Base-by-base conservation (phyloP, 2,888 invertebrate genomes). In the Eristalis arbustorum region DNA sequence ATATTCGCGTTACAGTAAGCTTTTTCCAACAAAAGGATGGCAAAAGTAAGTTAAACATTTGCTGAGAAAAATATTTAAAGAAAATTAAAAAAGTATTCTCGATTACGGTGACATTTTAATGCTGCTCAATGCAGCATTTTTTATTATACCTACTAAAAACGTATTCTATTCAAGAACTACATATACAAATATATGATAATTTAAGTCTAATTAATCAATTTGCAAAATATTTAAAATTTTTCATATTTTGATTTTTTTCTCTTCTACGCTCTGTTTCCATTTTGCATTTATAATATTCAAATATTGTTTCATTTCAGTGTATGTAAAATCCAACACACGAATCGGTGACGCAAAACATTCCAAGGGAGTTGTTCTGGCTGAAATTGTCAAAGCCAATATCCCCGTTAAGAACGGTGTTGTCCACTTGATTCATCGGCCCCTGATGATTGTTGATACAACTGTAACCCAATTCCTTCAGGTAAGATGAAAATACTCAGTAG, bases 341-440 rank as follows among this genome's bases (percentile, higher is more conserved):
- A 93, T 96, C 59, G 96, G 96, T 3, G 97, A 97, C 90, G 93
- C 95, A 2, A 95, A 95, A 89, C 97, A 98, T 92, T 94, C 96
- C 14, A 95, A 95, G 72, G 98, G 98, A 11, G 97, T 97, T 3
- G 98, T 98, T 1, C 93, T 98, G 88, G 97, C 98, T 1, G 97
- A 97, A 92, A 97, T 98, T 87, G 96, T 98, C 10, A 95, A 96
- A 91, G 96, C 96, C 40, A 98, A 98, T 92, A 98, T 98, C 89
- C 98, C 98, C 0, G 97, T 98, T 34, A 96, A 95, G 91, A 98
- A 98, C 90, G 98, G 98, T 40, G 98, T 98, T 0, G 96, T 98
- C 4, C 98, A 98, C 93, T 95, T 98, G 88, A 98, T 98, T 89
- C 96, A 97, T 90, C 95, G 97, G 88, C 98, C 98, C 0, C 94